Evolutionary conservation across 2,113 vertebrate genomes (phyloP).

Genomic region (Oxyura jamaicensis): DNA sequence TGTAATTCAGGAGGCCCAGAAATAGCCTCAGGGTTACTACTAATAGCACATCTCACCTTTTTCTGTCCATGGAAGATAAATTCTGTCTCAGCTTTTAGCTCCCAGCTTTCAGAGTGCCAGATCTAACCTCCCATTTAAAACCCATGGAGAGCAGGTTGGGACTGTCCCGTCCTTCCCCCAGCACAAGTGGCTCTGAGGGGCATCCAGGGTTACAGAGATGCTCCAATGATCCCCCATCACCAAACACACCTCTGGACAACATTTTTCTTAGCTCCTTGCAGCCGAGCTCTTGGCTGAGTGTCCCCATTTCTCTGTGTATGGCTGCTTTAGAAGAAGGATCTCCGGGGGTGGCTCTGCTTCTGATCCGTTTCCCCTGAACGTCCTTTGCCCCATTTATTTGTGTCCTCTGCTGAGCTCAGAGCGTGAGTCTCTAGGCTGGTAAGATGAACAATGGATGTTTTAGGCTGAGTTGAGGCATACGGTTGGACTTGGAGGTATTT

Average conservation of each 20-base stretch:
- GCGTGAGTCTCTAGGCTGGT: neutral
- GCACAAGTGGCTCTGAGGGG: neutral
- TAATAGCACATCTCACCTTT: neutral
- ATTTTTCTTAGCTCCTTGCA: neutral
- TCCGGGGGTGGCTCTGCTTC: neutral
- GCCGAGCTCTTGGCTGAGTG: neutral
- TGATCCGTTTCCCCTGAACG: neutral
- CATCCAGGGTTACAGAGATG: neutral
- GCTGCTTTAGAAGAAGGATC: no score
- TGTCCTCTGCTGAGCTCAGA: neutral
- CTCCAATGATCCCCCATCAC: neutral
- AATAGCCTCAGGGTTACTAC: slow-evolving; percentile 6
- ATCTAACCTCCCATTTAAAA: neutral
- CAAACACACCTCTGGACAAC: neutral
- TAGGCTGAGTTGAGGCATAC: neutral
- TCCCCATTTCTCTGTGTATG: neutral
- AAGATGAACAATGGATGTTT: neutral
- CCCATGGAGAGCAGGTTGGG: neutral
- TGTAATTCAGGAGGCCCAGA: neutral
- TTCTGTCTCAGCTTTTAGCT: neutral
- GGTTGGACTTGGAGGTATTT: neutral
- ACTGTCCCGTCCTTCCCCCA: neutral
- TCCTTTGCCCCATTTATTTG: neutral
- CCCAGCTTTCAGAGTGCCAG: neutral
- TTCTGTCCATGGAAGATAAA: neutral